These are phyloP conservation scores for Sarcophaga caerulescens DNA, from an alignment of 2,888 invertebrate species.

Conservation along the genomic window DNA sequence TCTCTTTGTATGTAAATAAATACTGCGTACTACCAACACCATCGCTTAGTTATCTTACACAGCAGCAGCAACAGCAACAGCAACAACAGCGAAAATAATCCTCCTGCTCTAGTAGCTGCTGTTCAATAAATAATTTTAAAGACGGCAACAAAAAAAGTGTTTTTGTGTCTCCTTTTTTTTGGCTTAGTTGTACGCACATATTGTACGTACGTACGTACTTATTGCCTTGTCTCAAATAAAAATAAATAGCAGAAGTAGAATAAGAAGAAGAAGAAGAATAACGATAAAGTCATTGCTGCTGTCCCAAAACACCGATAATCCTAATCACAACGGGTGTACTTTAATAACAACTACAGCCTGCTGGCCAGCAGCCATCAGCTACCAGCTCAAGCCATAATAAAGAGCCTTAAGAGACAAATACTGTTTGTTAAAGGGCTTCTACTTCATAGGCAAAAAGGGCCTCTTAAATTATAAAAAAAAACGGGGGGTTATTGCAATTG, in stretches of 20 bases:
- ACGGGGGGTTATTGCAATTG: background rate
- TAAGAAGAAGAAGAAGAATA: background rate
- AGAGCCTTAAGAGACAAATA: background rate
- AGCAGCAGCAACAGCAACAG: slow-evolving; percentile 39
- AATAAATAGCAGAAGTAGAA: background rate
- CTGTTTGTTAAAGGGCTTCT: background rate
- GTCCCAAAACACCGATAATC: slow-evolving; percentile 66
- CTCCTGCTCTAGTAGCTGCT: background rate
- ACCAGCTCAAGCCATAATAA: background rate
- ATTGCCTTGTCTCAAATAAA: too few relatives aligned
- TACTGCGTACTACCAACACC: slow-evolving; percentile 5
- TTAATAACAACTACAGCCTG: background rate
- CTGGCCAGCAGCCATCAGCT: too few relatives aligned
- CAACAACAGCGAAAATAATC: slow-evolving; percentile 7
- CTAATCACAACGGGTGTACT: slow-evolving; percentile 68
- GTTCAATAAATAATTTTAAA: background rate
- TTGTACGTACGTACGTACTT: too few relatives aligned
- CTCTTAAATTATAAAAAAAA: slow-evolving; percentile 36
- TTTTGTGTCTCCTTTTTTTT: too few relatives aligned
- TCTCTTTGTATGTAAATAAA: slow-evolving; percentile 59
- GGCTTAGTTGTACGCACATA: background rate
- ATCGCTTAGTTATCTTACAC: slow-evolving; percentile 53
- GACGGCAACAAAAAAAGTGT: background rate
- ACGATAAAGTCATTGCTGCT: slow-evolving; percentile 68
- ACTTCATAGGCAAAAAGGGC: slow-evolving; percentile 6